Evolutionary conservation across 30 jellyfish, hydroid and myxozoan genomes (phyloP).

Genomic region (Sanderia malayensis): DNA sequence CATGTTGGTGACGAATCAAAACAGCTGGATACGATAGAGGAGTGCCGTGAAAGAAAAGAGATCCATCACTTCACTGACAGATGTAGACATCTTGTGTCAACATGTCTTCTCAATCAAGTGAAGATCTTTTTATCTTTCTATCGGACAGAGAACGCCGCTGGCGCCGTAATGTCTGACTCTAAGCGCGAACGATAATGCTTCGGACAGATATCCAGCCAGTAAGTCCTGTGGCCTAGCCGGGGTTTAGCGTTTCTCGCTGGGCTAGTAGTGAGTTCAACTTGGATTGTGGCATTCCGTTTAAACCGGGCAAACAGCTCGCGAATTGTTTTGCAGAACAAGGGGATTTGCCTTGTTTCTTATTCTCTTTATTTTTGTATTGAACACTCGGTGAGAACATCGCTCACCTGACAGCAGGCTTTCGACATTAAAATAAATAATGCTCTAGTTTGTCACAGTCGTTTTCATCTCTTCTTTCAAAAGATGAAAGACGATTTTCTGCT

Average conservation of each 20-base stretch:
- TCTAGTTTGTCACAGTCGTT: constrained; percentile 8
- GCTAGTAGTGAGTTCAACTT: constrained; percentile 30
- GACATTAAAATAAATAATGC: neutral
- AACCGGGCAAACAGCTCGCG: neutral
- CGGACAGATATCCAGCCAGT: constrained; percentile 37
- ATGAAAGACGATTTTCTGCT: neutral
- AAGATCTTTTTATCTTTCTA: constrained; percentile 50
- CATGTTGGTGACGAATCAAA: constrained; percentile 43
- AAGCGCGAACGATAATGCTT: constrained; percentile 57
- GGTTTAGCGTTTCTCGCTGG: constrained; percentile 62
- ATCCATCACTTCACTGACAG: constrained; percentile 60
- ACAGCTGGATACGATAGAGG: constrained; percentile 61
- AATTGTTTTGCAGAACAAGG: neutral
- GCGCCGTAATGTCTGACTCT: constrained; percentile 87
- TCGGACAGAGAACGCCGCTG: constrained; percentile 85
- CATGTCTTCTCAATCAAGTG: constrained; percentile 57
- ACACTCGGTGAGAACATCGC: constrained; percentile 3
- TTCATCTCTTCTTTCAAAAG: neutral
- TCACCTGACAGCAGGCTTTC: constrained; percentile 1
- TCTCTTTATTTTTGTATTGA: constrained; percentile 3
- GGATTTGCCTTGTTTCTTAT: constrained; percentile 7
- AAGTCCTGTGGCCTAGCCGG: constrained; percentile 36
- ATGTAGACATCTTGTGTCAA: constrained; percentile 79
- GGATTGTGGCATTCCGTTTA: constrained; percentile 5
- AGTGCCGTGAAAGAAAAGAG: constrained; percentile 45